phyloP scores from a whole-genome alignment of 1,140 invertebrate species.

The honey bee (Apis mellifera) region Amel_HAv3.1 CM009933.2:9524001-9524500 shows the following conservation, averaged over 20 bases:
- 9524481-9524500: background rate
- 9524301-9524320: no score
- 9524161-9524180: no score
- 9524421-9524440: slow-evolving; percentile 31
- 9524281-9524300: no score
- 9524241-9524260: no score
- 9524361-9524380: no score
- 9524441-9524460: slow-evolving; percentile 8
- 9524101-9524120: slow-evolving; percentile 27
- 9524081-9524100: slow-evolving; percentile 23
- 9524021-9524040: slow-evolving; percentile 54
- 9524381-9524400: slow-evolving; percentile 25
- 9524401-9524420: slow-evolving; percentile 33
- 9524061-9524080: slow-evolving; percentile 23
- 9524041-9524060: slow-evolving; percentile 65
- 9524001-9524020: slow-evolving; percentile 23
- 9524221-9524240: no score
- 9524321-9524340: no score
- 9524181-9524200: no score
- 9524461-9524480: slow-evolving; percentile 26
- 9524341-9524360: no score
- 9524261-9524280: no score
- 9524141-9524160: no score
- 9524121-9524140: background rate
- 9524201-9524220: no score